Evolutionary conservation across 1,140 invertebrate genomes (phyloP), one percentile per base, ranked within the genome.

Genomic region (Heliconius himera): DNA sequence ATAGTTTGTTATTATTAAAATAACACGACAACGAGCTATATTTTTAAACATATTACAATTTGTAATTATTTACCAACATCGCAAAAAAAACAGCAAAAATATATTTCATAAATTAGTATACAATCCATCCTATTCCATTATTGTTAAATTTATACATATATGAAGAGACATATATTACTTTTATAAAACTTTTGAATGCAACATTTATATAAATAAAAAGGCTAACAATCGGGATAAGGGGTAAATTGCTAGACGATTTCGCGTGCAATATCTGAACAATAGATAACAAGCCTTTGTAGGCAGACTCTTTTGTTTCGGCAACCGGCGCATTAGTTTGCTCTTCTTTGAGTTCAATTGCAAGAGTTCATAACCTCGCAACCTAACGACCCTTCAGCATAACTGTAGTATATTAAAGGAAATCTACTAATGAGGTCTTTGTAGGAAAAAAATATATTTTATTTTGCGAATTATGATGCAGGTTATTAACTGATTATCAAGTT

Each of bases 231-330:
- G 60, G 60, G 60, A 26, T 66, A 22, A 29, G 13, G 60, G 60
- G n/a, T 66, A 29, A 66, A 77, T 77, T 77, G 76, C 70, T 33
- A 72, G 60, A 77, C 49, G 66, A 77, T 77, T 77, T 51, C 46
- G 41, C 70, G 70, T 54, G 76, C 41, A 77, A 38, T 77, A 51
- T 49, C 70, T 29, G 49, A 72, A 77, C 70, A 77, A 77, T 77
- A 71, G 70, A 71, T 71, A 77, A 77, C 66, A 46, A 72, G 76
- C 22, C 76, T 77, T 72, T 77, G 70, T 72, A 71, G 72, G 41
- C 70, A 72, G 73, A 74, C 74, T 66, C 76, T 54, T 77, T 77
- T 77, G 76, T 77, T 77, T 77, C 70, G 70, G 46, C 41, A 77
- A 77, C 46, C 49, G 70, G 38, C 11, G 33, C 36, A 76, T 76